Evolutionary conservation across 1,140 invertebrate genomes (phyloP).

Genomic region (Dendrolimus kikuchii): DNA sequence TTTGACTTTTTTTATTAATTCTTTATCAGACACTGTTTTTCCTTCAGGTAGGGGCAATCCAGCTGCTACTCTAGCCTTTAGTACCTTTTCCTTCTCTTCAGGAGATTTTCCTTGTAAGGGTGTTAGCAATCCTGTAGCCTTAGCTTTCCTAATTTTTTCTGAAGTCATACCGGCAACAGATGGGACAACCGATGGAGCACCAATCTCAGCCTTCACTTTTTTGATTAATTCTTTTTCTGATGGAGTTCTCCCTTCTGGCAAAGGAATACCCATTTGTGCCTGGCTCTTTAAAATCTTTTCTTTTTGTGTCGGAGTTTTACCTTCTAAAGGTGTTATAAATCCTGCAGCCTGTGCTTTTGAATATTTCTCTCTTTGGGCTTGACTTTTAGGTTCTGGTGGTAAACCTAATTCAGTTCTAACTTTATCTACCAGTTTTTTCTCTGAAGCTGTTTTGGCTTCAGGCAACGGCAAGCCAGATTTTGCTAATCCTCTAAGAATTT

Average conservation of each 20-base stretch:
- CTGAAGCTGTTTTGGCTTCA: slow-evolving; percentile 20
- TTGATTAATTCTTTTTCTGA: slow-evolving; percentile 16
- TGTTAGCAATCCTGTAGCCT: slow-evolving; percentile 16
- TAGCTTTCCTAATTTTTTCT: slow-evolving; percentile 21
- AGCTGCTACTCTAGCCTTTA: slow-evolving; percentile 10
- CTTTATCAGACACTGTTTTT: slow-evolving; percentile 19
- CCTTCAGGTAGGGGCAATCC: slow-evolving; percentile 18
- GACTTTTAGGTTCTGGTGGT: slow-evolving; percentile 19
- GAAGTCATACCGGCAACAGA: slow-evolving; percentile 5
- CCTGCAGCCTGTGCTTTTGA: slow-evolving; percentile 14
- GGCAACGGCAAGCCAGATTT: slow-evolving; percentile 20
- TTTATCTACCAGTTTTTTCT: slow-evolving; percentile 23
- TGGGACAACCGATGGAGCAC: slow-evolving; percentile 18
- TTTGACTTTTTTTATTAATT: slow-evolving; percentile 8
- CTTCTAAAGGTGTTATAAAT: slow-evolving; percentile 14
- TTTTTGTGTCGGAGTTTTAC: slow-evolving; percentile 14
- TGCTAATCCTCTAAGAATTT: slow-evolving; percentile 20
- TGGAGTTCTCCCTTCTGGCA: slow-evolving; percentile 17
- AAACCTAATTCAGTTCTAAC: slow-evolving; percentile 19
- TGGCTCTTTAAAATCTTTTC: slow-evolving; percentile 18
- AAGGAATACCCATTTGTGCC: slow-evolving; percentile 12
- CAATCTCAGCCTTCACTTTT: slow-evolving; percentile 14
- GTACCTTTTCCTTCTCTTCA: slow-evolving; percentile 18
- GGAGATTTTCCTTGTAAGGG: slow-evolving; percentile 16
- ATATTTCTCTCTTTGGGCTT: slow-evolving; percentile 5